Percentiles rank a stretch among this genome's conserved stretches.
Conservation (phyloP, 2,888 invertebrate genomes). For the Drosophila maculinotata region DNA sequence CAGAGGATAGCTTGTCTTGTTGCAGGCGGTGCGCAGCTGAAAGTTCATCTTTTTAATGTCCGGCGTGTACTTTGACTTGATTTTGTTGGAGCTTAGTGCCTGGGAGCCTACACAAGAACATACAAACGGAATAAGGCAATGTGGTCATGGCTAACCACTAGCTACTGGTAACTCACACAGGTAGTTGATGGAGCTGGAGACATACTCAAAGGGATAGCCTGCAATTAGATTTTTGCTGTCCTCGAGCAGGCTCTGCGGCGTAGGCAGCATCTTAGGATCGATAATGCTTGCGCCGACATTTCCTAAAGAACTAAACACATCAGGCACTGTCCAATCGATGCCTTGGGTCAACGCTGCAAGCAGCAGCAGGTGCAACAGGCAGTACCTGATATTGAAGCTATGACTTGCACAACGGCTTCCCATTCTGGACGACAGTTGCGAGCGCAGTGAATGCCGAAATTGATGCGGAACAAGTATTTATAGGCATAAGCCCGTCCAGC, state of each 20-base stretch:
- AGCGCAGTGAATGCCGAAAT: constrained; percentile 64
- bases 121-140: no score
- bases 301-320: constrained; percentile 65
- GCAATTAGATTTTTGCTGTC: constrained; percentile 81
- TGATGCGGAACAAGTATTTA: constrained; percentile 53
- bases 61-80: constrained; percentile 77
- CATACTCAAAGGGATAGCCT: constrained; percentile 83
- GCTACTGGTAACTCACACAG: constrained; percentile 74
- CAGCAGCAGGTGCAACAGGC: constrained; percentile 26
- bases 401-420: constrained; percentile 10
- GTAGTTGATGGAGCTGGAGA: constrained; percentile 75
- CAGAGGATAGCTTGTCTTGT: constrained; percentile 76
- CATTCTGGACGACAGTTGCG: constrained; percentile 42
- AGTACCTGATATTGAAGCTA: neutral
- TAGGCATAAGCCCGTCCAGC: constrained; percentile 33
- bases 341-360: constrained; percentile 20
- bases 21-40: constrained; percentile 76
- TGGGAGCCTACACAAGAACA: constrained; percentile 72
- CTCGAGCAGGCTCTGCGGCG: constrained; percentile 76
- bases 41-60: constrained; percentile 81
- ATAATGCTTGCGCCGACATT: constrained; percentile 67
- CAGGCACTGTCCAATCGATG: constrained; percentile 56
- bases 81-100: constrained; percentile 72
- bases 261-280: constrained; percentile 65
- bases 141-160: neutral